Evolutionary conservation across 2,113 vertebrate genomes (phyloP).

Genomic region (Malaclemys terrapin): DNA sequence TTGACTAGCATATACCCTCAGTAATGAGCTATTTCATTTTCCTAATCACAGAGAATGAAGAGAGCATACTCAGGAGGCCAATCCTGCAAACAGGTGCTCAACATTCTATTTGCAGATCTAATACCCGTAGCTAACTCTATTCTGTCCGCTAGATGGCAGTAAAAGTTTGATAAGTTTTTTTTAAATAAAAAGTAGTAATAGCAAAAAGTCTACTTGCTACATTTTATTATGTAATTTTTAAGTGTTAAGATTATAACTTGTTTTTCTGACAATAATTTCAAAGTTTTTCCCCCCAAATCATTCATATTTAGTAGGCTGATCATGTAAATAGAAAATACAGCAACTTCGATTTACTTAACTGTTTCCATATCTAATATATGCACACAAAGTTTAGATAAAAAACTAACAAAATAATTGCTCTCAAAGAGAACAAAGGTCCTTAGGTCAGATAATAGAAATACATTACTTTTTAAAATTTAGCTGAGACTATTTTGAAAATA

Average conservation of each 20-base stretch:
- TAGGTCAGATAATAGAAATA: neutral
- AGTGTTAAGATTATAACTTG: neutral
- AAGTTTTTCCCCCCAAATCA: neutral
- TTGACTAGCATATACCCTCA: slow-evolving; percentile 58
- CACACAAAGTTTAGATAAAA: neutral
- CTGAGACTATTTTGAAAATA: neutral
- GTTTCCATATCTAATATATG: neutral
- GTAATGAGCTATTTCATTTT: slow-evolving; percentile 62
- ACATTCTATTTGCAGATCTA: neutral
- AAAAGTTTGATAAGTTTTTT: slow-evolving; percentile 61
- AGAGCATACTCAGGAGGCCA: neutral
- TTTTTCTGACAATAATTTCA: neutral
- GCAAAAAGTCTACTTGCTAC: too few relatives aligned
- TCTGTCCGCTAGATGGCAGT: slow-evolving; percentile 79
- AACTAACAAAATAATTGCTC: neutral
- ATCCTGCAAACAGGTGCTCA: neutral
- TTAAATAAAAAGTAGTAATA: neutral
- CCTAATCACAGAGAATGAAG: slow-evolving; percentile 40
- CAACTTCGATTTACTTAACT: neutral
- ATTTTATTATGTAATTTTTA: neutral
- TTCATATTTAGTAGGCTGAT: neutral
- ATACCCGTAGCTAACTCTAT: neutral
- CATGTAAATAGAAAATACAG: slow-evolving; percentile 7
- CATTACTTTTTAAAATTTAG: neutral
- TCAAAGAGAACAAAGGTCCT: neutral